Evolutionary conservation across 2,797 vertebrate species (phyloP), one percentile per base, ranked within the genome.

Genomic region (Brotula barbata): DNA sequence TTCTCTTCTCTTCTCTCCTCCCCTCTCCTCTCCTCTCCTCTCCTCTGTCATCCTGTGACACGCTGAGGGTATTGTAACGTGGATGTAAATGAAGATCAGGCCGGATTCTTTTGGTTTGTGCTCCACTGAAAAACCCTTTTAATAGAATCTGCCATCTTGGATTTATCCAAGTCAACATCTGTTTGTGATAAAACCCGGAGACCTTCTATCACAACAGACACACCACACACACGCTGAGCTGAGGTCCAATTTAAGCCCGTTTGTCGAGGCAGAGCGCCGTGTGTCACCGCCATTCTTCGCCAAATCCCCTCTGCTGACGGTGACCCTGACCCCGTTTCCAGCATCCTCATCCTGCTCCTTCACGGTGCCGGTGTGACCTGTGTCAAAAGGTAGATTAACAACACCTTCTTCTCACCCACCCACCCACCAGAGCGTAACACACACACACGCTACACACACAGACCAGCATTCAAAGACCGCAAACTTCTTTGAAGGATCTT

Each of bases 311-410:
- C 54, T 68, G 58, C 71, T 73, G 65, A 66, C 82, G 71, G 47
- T 53, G 56, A 79, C 71, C 63, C 70, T 58, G 78, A 75, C 70
- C 74, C 66, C 52, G 5, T 78, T 69, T 71, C 64, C 15, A 13
- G 46, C 61, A 64, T 51, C 52, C 52, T 68, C 48, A 58, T 77
- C 53, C 61, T 19, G 41, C 57, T 55, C 52, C 58, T 70, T 47
- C 40, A 33, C 50, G 22, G 42, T 75, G 67, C 71, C 78, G 66
- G 43, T n/a, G 51, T 83, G 76, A 80, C 73, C 78, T 51, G 11
- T 68, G 74, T 81, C 80, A 75, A 50, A 49, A 64, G 22, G 25
- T 25, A 16, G 45, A 69, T 44, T 45, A 61, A 48, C 61, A 69
- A 50, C 66, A 54, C 64, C 66, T 65, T 55, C 64, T 43, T 65